A percentile compares a stretch with the other conserved stretches of the same genome.
Conservation (phyloP, 2,113 vertebrate species). For the Vidua chalybeata region DNA sequence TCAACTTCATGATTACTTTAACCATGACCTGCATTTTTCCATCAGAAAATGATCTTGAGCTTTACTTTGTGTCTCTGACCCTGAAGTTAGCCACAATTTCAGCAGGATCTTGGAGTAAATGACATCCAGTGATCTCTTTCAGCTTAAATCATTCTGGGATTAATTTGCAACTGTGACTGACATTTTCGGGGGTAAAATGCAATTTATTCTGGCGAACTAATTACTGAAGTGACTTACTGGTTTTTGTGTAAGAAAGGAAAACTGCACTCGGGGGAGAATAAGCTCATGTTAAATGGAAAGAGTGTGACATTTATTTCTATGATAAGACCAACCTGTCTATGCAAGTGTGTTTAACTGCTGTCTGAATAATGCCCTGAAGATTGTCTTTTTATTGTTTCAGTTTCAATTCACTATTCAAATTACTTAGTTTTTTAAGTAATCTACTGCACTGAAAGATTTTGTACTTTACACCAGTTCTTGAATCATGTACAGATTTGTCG, state of each 20-base stretch:
- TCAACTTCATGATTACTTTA: neutral
- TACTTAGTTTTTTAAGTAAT: neutral
- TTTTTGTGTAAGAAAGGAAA: neutral
- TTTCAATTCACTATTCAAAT: constrained; percentile 3
- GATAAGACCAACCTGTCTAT: neutral
- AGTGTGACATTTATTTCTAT: constrained; percentile 1
- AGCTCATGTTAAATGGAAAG: neutral
- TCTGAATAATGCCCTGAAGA: constrained; percentile 9
- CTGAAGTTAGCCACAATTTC: neutral
- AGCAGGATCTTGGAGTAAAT: neutral
- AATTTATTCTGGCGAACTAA: neutral
- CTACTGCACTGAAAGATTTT: neutral
- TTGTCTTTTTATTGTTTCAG: constrained; percentile 18
- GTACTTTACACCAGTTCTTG: neutral
- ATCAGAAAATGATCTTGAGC: neutral
- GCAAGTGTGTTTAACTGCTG: neutral
- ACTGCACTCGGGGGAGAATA: neutral
- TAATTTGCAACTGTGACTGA: neutral
- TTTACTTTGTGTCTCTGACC: neutral
- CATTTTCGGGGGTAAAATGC: constrained; percentile 4
- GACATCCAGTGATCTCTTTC: neutral
- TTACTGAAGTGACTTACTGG: neutral
- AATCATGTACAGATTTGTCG: neutral
- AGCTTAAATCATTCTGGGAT: neutral
- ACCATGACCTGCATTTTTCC: neutral